These are phyloP conservation scores for Entosphenus tridentatus DNA, from an alignment of 2,113 vertebrate genomes.

Conservation along the genomic window DNA sequence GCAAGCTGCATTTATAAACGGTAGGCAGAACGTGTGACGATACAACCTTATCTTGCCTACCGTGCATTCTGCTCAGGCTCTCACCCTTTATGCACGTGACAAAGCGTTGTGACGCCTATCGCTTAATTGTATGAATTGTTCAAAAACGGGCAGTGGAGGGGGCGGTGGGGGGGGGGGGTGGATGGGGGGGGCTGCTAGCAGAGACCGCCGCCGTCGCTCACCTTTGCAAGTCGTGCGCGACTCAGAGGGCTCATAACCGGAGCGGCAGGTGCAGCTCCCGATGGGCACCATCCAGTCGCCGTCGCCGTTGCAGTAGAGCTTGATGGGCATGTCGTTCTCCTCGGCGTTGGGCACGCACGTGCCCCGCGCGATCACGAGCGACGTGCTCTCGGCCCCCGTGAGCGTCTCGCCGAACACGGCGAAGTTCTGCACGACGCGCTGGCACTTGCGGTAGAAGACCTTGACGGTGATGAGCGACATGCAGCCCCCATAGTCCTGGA, in stretches of 20 bases:
- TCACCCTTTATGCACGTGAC: no score
- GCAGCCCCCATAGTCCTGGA: slow-evolving; percentile 87
- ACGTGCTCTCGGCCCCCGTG: slow-evolving; percentile 87
- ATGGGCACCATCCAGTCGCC: slow-evolving; percentile 96
- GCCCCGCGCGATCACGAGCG: slow-evolving; percentile 60
- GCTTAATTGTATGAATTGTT: no score
- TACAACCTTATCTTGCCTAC: no score
- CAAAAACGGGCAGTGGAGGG: not conserved
- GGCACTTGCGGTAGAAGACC: slow-evolving; percentile 80
- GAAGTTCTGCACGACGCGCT: slow-evolving; percentile 46
- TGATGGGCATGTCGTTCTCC: slow-evolving; percentile 85
- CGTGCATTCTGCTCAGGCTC: no score
- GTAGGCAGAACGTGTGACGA: no score
- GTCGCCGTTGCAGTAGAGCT: slow-evolving; percentile 75
- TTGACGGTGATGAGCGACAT: slow-evolving; percentile 81
- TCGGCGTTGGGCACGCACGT: slow-evolving; percentile 60
- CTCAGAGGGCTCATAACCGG: slow-evolving; percentile 37
- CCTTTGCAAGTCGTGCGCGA: not conserved
- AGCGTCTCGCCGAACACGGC: slow-evolving; percentile 68
- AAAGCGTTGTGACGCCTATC: no score
- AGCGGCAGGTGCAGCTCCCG: slow-evolving; percentile 68
- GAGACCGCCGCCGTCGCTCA: not conserved
- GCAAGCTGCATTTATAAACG: no score
- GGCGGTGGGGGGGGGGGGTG: not conserved
- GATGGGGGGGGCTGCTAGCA: not conserved